These are phyloP conservation scores for Piprites chloris DNA, from an alignment of 2,113 vertebrate genomes.

Conservation along the genomic window DNA sequence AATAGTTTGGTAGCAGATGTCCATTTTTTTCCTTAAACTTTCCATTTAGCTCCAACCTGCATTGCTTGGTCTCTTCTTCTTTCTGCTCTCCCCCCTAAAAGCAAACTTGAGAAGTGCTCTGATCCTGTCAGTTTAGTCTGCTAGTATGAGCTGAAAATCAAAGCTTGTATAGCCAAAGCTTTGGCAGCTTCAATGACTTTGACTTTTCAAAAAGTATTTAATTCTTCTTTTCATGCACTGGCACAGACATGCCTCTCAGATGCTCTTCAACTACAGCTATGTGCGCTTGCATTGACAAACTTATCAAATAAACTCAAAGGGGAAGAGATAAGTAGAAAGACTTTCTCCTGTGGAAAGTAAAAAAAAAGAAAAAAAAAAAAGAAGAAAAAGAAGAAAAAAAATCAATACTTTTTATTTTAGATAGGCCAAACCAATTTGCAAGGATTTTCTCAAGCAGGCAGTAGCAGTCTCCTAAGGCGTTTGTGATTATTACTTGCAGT, in stretches of 20 bases:
- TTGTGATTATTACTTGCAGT: neutral
- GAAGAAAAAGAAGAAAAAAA: neutral
- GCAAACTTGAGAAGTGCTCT: neutral
- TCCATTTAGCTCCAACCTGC: neutral
- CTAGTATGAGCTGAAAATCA: neutral
- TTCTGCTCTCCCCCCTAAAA: accelerated
- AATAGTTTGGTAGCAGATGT: neutral
- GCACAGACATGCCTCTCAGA: neutral
- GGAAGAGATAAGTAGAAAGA: neutral
- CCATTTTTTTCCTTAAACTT: neutral
- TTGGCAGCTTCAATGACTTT: neutral
- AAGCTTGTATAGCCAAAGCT: neutral
- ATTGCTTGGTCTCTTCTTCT: neutral
- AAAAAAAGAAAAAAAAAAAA: neutral
- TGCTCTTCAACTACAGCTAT: conserved; percentile 1
- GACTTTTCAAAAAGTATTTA: neutral
- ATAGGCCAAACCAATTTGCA: neutral
- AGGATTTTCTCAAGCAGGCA: neutral
- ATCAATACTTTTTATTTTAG: neutral
- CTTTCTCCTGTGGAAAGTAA: neutral
- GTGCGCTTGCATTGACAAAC: neutral
- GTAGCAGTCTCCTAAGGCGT: neutral
- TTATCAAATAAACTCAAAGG: neutral
- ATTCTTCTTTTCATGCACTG: neutral
- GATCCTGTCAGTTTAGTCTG: neutral